Evolutionary conservation across 2,888 invertebrate genomes (phyloP).

Genomic region (Pseudanteris insignis): DNA sequence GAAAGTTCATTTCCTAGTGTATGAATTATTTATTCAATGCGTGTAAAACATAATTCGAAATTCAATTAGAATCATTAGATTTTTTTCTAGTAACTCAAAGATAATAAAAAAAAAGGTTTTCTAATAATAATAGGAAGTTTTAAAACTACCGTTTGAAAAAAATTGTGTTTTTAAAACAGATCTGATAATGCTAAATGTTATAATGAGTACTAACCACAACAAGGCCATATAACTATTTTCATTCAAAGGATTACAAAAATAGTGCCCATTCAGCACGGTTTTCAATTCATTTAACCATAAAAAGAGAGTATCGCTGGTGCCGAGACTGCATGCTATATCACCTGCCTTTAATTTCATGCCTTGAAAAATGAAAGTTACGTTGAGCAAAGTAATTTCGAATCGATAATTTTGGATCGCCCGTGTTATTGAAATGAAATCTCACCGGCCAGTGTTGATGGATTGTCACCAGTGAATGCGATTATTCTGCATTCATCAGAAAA

Average conservation of each 20-base stretch:
- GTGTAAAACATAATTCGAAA: no score
- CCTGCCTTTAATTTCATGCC: constrained; percentile 82
- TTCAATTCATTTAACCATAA: constrained; percentile 77
- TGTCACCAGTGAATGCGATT: constrained; percentile 94
- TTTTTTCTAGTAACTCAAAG: no score
- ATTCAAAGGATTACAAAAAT: constrained; percentile 87
- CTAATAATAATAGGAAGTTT: no score
- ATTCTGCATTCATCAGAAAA: constrained; percentile 83
- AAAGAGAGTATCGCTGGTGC: constrained; percentile 94
- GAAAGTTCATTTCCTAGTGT: no score
- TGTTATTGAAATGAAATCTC: constrained; percentile 42
- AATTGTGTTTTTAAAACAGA: no score
- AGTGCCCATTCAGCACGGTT: constrained; percentile 80
- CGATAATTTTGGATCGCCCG: no score
- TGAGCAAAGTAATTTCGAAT: no score
- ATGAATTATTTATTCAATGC: no score
- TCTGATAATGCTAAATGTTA: no score
- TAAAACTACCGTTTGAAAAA: no score
- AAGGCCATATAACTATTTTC: constrained; percentile 85
- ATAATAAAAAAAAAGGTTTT: no score
- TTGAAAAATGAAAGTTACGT: constrained; percentile 49
- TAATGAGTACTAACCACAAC: constrained; percentile 77
- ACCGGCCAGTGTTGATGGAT: constrained; percentile 87
- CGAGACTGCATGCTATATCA: constrained; percentile 88
- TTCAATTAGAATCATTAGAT: no score